Evolutionary conservation across 2,888 invertebrate genomes (phyloP), one percentile per base, ranked within the genome.

Genomic region (Cybosia mesomella): DNA sequence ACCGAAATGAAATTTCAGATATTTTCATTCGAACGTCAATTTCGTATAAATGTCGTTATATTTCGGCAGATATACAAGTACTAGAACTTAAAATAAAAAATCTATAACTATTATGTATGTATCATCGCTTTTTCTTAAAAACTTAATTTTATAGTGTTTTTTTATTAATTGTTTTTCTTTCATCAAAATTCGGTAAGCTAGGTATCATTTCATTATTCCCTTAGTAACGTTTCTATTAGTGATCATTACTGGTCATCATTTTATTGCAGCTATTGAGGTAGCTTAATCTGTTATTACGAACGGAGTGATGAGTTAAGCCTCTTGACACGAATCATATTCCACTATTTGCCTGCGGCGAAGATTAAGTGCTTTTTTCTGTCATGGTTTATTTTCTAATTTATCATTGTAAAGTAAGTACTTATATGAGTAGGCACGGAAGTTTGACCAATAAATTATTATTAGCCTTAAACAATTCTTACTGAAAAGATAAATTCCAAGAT

Each of bases 241-340:
- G 53, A 53, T n/a, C 53, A 53, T 21, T 49, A 18, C n/a, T 21
- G 21, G 28, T 49, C 28, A 62, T 62, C 11, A 62, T 53, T 62
- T 62, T 62, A 62, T 62, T 28, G 53, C 32, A n/a, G 32, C 62
- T 32, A 62, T 62, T 62, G 53, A 53, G 21, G 21, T 62, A 62
- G 32, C 34, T 32, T 32, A 62, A 32, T 21, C n/a, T 22, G 62
- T 62, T 21, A 62, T 62, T 62, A 54, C 34, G 9, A 34, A 21
- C 18, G 24, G 21, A 4, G 53, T 62, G 34, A 32, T 62, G 62
- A 62, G 54, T 34, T 28, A 3, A 21, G 32, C 53, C 49, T 54
- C 22, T 21, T 60, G 28, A 24, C 22, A 11, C 7, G n/a, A 34
- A n/a, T 53, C 49, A 61, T 61, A 61, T 15, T 43, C 61, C n/a